Evolutionary conservation across 1,140 invertebrate species (phyloP).

Genomic region (Brachionus manjavacas): DNA sequence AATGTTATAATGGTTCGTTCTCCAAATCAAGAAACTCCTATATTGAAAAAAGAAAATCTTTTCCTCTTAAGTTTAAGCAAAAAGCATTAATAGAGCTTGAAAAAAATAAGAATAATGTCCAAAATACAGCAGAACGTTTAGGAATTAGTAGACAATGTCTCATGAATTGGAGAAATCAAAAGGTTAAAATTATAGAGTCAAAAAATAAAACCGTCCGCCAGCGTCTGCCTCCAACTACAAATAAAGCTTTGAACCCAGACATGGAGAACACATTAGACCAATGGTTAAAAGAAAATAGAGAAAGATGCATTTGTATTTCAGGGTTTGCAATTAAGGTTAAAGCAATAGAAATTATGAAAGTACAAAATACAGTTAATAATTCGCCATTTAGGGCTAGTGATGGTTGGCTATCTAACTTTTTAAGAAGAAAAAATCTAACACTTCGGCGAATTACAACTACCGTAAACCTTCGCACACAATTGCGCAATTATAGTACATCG

Average conservation of each 20-base stretch:
- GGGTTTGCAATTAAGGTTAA: constrained; percentile 3
- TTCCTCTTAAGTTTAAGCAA: background rate
- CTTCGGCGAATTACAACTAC: background rate
- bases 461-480: background rate
- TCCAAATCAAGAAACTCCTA: background rate
- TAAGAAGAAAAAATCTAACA: background rate
- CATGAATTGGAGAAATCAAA: background rate
- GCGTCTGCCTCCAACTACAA: background rate
- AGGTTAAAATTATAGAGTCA: background rate
- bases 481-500: background rate
- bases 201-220: background rate
- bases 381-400: background rate
- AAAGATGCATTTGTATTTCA: background rate
- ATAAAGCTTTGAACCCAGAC: background rate
- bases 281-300: constrained; percentile 3
- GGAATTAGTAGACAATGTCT: background rate
- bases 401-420: background rate
- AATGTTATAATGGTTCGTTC: background rate
- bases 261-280: background rate
- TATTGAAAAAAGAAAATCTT: background rate
- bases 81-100: background rate
- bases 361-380: background rate
- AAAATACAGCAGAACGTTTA: constrained; percentile 1
- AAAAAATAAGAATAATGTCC: constrained; percentile 19
- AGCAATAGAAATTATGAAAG: background rate